Percentiles rank a stretch among this genome's conserved stretches.
Conservation (phyloP, 64 coral and sea anemone species). For the Acropora tenuis region DNA sequence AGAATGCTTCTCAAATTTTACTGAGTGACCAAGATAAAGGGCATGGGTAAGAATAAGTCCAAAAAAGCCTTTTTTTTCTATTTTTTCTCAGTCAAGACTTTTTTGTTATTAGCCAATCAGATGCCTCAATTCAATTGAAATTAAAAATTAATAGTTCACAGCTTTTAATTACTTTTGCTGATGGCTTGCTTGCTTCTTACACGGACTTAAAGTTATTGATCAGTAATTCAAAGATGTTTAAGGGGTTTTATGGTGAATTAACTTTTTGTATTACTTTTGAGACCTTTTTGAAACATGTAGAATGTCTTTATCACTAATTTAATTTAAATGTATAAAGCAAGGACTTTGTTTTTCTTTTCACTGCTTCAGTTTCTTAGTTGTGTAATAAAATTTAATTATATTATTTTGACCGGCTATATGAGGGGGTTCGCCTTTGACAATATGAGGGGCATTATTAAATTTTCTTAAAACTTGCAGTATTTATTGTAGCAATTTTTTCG, state of each 20-base stretch:
- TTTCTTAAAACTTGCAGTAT: conserved; percentile 9
- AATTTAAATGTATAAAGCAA: conserved; percentile 6
- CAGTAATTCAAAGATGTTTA: conserved; percentile 8
- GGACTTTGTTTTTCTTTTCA: conserved; percentile 15
- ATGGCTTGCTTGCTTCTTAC: neutral
- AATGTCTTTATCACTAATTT: conserved; percentile 9
- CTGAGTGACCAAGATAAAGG: conserved; percentile 4
- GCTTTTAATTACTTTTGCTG: conserved; percentile 10
- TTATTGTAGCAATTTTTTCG: conserved; percentile 7
- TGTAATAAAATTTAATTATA: conserved; percentile 13
- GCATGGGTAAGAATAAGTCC: conserved; percentile 13
- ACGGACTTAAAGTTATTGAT: neutral
- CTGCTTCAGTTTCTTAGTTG: conserved; percentile 9
- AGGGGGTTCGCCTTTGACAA: neutral
- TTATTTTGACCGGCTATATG: conserved; percentile 10
- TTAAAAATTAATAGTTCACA: conserved; percentile 11
- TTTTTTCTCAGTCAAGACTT: conserved; percentile 2
- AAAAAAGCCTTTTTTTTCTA: conserved; percentile 12
- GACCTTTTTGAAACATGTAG: conserved; percentile 5
- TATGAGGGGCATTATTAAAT: neutral
- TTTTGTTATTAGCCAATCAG: conserved; percentile 5
- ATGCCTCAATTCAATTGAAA: neutral
- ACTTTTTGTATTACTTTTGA: conserved; percentile 11
- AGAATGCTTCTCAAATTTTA: neutral
- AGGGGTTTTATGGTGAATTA: conserved; percentile 9